These are phyloP conservation scores for Polypedilum pembai DNA, from an alignment of 1,140 invertebrate genomes.

Conservation along the genomic window DNA sequence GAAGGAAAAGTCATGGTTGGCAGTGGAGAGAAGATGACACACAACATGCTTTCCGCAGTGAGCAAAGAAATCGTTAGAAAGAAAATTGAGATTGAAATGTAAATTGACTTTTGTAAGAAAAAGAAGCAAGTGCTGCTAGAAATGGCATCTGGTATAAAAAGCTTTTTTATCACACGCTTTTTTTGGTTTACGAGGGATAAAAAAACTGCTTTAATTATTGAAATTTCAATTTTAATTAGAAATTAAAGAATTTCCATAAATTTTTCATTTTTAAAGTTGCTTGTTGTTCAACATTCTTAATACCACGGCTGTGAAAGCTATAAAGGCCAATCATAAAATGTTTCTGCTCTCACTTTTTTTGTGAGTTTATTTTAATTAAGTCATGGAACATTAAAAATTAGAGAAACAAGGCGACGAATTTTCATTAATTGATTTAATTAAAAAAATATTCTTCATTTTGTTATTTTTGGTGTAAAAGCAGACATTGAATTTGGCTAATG, in stretches of 20 bases:
- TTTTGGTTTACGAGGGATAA: too few relatives aligned
- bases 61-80: not conserved
- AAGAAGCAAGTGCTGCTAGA: not conserved
- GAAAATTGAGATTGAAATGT: conserved; percentile 18
- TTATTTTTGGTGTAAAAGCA: not conserved
- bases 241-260: too few relatives aligned
- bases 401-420: not conserved
- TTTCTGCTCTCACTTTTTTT: not conserved
- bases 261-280: too few relatives aligned
- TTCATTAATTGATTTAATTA: conserved; percentile 27
- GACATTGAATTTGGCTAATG: not conserved
- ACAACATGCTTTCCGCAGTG: not conserved
- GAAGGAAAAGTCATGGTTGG: conserved; percentile 8
- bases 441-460: not conserved
- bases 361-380: conserved; percentile 2
- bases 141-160: too few relatives aligned
- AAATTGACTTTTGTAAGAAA: not conserved
- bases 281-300: not conserved
- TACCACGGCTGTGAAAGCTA: not conserved
- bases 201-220: too few relatives aligned
- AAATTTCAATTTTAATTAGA: too few relatives aligned
- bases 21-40: too few relatives aligned
- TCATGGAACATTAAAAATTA: not conserved
- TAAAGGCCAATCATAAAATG: conserved; percentile 22
- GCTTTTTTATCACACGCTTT: too few relatives aligned